Evolutionary conservation across 2,113 vertebrate genomes (phyloP).

Genomic region (Burhinus bistriatus): DNA sequence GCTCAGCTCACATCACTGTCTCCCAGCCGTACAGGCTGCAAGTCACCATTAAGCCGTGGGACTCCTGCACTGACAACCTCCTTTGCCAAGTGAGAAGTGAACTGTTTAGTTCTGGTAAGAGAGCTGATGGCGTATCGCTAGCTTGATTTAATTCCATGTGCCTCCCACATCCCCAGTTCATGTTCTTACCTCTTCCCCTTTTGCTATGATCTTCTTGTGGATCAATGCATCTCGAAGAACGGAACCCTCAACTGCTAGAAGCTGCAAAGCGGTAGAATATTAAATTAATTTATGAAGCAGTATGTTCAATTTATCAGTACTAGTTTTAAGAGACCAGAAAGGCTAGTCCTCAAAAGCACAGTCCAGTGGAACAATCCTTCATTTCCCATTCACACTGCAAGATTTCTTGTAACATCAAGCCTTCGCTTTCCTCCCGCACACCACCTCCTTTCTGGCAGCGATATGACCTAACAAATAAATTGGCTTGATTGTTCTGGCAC

Average conservation of each 20-base stretch:
- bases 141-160: accelerated
- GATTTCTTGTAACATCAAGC: neutral
- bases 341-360: neutral
- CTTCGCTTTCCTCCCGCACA: neutral
- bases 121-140: accelerated
- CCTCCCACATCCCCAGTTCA: neutral
- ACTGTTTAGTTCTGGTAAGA: neutral
- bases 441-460: neutral
- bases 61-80: neutral
- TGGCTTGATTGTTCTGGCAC: neutral
- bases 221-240: slow-evolving; percentile 88
- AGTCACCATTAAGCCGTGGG: neutral
- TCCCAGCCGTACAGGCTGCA: neutral
- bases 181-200: slow-evolving; percentile 90
- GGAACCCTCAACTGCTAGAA: slow-evolving; percentile 85
- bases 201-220: slow-evolving; percentile 96
- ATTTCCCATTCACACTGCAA: neutral
- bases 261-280: slow-evolving; percentile 69
- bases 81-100: neutral
- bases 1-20: neutral
- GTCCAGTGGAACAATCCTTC: neutral
- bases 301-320: neutral
- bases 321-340: neutral
- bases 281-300: neutral
- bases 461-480: neutral